These are phyloP conservation scores for Eupithecia dodoneata DNA, from an alignment of 2,888 invertebrate genomes.

Conservation along the genomic window DNA sequence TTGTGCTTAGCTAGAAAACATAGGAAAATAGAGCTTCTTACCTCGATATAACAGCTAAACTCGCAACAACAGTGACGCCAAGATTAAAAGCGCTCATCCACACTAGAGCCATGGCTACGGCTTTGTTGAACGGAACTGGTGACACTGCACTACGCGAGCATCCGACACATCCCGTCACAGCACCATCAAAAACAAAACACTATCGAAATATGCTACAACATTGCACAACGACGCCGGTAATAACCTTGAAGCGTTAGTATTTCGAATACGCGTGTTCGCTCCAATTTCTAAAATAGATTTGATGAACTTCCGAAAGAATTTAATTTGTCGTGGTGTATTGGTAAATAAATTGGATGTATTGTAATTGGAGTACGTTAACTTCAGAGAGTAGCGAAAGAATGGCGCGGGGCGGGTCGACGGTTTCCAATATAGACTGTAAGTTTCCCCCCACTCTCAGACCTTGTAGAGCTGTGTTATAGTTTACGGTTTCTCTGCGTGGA, in stretches of 20 bases:
- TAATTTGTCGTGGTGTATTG: slow-evolving; percentile 20
- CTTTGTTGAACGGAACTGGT: slow-evolving; percentile 43
- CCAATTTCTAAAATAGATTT: slow-evolving; percentile 23
- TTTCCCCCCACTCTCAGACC: slow-evolving; percentile 62
- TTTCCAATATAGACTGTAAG: slow-evolving; percentile 65
- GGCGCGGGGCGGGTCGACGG: slow-evolving; percentile 54
- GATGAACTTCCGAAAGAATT: slow-evolving; percentile 12
- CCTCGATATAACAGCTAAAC: slow-evolving; percentile 76
- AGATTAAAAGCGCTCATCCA: slow-evolving; percentile 87
- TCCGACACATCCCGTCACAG: slow-evolving; percentile 42
- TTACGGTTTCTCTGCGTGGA: slow-evolving; percentile 38
- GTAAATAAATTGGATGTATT: slow-evolving; percentile 20
- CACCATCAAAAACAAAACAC: slow-evolving; percentile 17
- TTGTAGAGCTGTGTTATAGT: slow-evolving; percentile 29
- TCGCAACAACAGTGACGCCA: slow-evolving; percentile 86
- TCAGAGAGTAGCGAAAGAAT: slow-evolving; percentile 56
- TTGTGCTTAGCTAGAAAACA: slow-evolving; percentile 20
- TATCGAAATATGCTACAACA: slow-evolving; percentile 20
- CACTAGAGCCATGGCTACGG: slow-evolving; percentile 82
- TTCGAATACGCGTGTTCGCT: slow-evolving; percentile 24
- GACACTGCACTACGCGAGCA: slow-evolving; percentile 49
- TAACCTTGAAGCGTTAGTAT: slow-evolving; percentile 28
- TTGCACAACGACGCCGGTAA: slow-evolving; percentile 1
- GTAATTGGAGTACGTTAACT: slow-evolving; percentile 50
- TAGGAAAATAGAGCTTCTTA: slow-evolving; percentile 26